phyloP scores from a whole-genome alignment of 23 tunicate genomes.

The Ciona savignyi region DNA sequence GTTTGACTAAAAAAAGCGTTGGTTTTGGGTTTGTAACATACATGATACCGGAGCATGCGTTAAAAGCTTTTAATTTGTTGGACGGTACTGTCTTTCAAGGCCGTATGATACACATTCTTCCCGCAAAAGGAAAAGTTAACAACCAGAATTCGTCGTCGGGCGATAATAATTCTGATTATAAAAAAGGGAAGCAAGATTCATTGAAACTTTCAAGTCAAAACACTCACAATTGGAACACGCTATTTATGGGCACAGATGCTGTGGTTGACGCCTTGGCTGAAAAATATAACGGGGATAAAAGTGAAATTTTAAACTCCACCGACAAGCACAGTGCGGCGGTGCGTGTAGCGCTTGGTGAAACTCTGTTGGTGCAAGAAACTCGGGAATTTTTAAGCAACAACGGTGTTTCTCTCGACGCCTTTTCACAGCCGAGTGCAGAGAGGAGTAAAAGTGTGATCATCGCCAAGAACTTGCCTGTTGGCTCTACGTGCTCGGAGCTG shows the following conservation, averaged over 20 bases:
- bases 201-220: conserved; percentile 48
- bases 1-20: conserved; percentile 32
- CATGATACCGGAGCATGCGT: conserved; percentile 74
- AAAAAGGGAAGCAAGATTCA: conserved; percentile 34
- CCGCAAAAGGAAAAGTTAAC: conserved; percentile 43
- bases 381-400: conserved; percentile 54
- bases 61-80: conserved; percentile 44
- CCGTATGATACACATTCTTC: conserved; percentile 75
- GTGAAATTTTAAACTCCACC: conserved; percentile 29
- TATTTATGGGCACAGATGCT: conserved; percentile 84
- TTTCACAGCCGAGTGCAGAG: conserved; percentile 68
- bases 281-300: conserved; percentile 38
- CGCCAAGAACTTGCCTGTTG: conserved; percentile 83
- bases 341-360: conserved; percentile 87
- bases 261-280: conserved; percentile 91
- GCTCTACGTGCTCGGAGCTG: conserved; percentile 65
- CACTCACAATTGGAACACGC: conserved; percentile 79
- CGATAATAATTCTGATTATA: conserved; percentile 32
- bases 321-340: conserved; percentile 76
- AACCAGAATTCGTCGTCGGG: not conserved
- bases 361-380: conserved; percentile 86
- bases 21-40: conserved; percentile 81
- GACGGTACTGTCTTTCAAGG: conserved; percentile 95
- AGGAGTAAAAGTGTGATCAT: conserved; percentile 83
- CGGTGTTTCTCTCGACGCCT: conserved; percentile 72